Evolutionary conservation across 2,888 invertebrate genomes (phyloP), one percentile per base, ranked within the genome.

Genomic region (Chymomyza procnemis): DNA sequence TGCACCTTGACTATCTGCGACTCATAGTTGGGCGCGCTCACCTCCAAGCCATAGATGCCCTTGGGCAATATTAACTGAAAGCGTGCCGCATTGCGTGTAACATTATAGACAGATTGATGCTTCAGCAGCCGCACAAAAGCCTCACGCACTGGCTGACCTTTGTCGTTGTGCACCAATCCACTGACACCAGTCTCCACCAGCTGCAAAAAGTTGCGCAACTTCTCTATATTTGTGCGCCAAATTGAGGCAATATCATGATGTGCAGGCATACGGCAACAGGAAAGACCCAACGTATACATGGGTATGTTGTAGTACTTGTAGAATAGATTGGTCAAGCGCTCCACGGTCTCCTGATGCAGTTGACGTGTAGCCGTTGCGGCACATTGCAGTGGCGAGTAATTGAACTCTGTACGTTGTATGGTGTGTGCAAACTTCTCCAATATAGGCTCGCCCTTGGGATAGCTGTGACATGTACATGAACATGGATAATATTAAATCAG

Each of bases 221-320:
- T 93, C 18, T 91, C 91, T 61, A 95, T 85, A 83, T 94, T 94
- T 68, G 94, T 93, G 75, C 94, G 93, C 96, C 96, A 96, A 8
- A 95, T 93, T 73, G 92, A 92, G 0, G 94, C 94, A n/a, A 97
- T 92, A 57, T 93, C 92, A 0, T 88, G 90, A n/a, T 93, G 92
- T 0, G 90, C 85, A 0, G 97, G 97, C 93, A 96, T 96, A 78
- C 95, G 95, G 88, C 97, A 97, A 84, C 97, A 97, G 64, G 94
- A 94, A 26, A 97, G 89, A 18, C 96, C 95, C 3, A 94, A 92
- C 0, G 95, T 94, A 59, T 95, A 92, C 88, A 95, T 92, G 0
- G 96, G 94, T 1, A 93, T 92, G 61, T 93, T 92, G 78, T 93
- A 95, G 80, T 93, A 92, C 30, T 93, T 93, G 73, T 93, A 93